A percentile compares a stretch with the other conserved stretches of the same genome.
These are phyloP conservation scores for Darevskia nairensis DNA, from an alignment of 2,797 vertebrate genomes.

Conservation along the genomic window DNA sequence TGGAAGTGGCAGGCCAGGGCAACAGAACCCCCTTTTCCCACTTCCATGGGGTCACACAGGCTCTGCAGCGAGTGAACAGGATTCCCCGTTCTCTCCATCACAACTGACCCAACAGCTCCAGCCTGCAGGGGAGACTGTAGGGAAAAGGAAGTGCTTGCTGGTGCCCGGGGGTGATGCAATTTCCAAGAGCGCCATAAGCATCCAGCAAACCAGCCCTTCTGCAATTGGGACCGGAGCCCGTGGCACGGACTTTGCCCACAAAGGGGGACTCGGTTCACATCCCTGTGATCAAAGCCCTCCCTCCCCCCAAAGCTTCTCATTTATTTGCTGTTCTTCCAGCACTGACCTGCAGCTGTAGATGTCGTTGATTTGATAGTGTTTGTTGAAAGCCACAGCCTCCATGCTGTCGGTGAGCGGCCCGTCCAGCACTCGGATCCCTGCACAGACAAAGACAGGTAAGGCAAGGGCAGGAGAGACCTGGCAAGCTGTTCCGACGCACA, in stretches of 20 bases:
- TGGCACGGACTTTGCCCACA: no score
- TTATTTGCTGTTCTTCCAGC: background rate
- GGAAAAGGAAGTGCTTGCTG: background rate
- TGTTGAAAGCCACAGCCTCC: constrained; percentile 98
- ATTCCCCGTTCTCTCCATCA: background rate
- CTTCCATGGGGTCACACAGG: background rate
- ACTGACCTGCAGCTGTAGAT: constrained; percentile 99
- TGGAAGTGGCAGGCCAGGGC: background rate
- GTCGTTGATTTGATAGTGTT: constrained; percentile 98
- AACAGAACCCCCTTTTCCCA: background rate
- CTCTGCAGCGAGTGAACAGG: background rate
- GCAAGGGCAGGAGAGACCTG: rapidly evolving
- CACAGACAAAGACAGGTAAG: background rate
- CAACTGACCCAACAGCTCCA: no score
- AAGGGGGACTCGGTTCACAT: background rate
- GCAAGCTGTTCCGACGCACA: rapidly evolving
- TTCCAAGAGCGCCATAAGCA: background rate
- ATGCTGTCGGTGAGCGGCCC: constrained; percentile 97
- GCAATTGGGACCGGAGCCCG: background rate
- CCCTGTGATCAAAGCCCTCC: background rate
- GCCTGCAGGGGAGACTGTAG: background rate
- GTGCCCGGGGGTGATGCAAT: no score
- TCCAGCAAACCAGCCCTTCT: background rate
- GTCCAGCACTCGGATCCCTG: constrained; percentile 95
- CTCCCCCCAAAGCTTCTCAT: no score